A percentile compares a stretch with the other conserved stretches of the same genome.
phyloP scores from a whole-genome alignment of 1,140 invertebrate genomes.

The Apis mellifera region DNA sequence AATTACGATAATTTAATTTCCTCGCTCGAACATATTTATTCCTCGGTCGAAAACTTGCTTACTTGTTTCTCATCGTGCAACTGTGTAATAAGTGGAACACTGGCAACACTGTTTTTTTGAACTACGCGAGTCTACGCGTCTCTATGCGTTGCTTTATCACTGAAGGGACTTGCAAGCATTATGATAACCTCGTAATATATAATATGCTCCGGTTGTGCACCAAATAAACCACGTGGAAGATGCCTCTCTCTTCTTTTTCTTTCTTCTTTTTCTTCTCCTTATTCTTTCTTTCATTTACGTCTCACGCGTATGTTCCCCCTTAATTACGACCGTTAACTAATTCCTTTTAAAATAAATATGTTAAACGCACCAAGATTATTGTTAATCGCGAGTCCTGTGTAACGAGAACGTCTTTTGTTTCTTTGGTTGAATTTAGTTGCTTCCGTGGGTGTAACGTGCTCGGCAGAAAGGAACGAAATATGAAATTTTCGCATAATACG shows the following conservation, averaged over 20 bases:
- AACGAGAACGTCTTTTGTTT: not conserved
- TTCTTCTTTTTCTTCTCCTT: not conserved
- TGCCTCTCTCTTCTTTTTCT: too few relatives aligned
- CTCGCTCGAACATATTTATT: not conserved
- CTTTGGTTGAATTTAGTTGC: not conserved
- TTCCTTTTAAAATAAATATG: conserved; percentile 15
- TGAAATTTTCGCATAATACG: not conserved
- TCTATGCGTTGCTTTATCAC: conserved; percentile 35
- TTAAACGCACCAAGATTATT: conserved; percentile 1
- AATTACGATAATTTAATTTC: not conserved
- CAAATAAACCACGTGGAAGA: conserved; percentile 9
- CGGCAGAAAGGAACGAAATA: not conserved
- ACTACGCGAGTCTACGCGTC: not conserved
- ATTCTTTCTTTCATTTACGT: not conserved
- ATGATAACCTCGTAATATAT: conserved; percentile 11
- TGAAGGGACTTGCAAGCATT: conserved; percentile 14
- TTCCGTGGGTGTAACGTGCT: not conserved
- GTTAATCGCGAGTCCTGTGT: not conserved
- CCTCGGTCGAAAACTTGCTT: not conserved
- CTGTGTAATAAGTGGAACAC: not conserved
- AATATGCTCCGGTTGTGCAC: conserved; percentile 4
- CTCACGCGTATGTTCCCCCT: not conserved
- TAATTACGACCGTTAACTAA: conserved; percentile 18
- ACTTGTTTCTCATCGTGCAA: not conserved
- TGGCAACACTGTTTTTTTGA: not conserved